Base-by-base conservation (phyloP, 2,888 invertebrate species). In the Scotopteryx bipunctaria region DNA sequence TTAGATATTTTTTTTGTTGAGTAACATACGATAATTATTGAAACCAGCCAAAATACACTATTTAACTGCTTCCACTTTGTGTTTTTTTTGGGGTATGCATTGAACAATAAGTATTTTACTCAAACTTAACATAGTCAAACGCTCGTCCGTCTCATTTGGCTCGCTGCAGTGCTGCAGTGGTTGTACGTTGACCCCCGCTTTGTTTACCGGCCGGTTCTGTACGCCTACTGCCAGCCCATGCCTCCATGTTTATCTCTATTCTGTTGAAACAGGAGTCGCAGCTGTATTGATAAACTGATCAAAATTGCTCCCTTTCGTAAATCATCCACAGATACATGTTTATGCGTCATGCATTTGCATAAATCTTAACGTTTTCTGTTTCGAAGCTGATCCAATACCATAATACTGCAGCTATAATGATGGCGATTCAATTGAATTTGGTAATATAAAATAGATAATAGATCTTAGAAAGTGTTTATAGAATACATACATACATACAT, bases 191-290 rank as follows among this genome's bases (percentile, higher is more conserved):
- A 84, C 82, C 85, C 74, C 67, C 52, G 64, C 73, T 74, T 77
- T 84, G 81, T 85, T 82, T 83, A 78, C 79, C 69, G 69, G 69
- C 76, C 78, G 75, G 78, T 73, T 66, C 69, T 69, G 58, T 56
- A 61, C 67, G 66, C 64, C 69, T 65, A 57, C 67, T 53, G 55
- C 57, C 52, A 47, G 52, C 35, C 64, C 67, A 62, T 64, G 59
- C 52, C 55, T 58, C 47, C 46, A 54, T 69, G 64, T 73, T 67
- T 73, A 68, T 71, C 63, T 64, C 58, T 33, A 52, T 38, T 32
- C 62, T 64, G 68, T 71, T 66, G 64, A 67, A 74, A 70, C 71
- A 69, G 69, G 66, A 70, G 64, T 63, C 66, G 61, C 73, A 69
- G 63, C 66, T 69, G 71, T 67, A 66, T 69, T 68, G 65, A 73